Evolutionary conservation across 1,140 invertebrate species (phyloP).

Genomic region (Drusus annulatus): DNA sequence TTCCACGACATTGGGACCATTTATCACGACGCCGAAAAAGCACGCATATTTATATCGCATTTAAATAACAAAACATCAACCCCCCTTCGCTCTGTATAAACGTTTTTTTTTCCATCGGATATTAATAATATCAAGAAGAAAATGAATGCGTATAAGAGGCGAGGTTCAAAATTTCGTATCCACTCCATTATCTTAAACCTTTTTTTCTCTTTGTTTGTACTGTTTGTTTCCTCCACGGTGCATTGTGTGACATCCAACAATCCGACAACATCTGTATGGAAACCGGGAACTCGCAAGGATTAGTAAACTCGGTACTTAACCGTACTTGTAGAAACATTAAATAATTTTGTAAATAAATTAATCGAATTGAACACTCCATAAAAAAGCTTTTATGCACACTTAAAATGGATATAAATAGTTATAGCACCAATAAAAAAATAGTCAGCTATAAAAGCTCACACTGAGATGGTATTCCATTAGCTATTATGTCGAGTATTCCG

Average conservation of each 20-base stretch:
- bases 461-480: no score
- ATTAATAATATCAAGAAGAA: slow-evolving; percentile 54
- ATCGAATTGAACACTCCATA: no score
- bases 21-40: slow-evolving; percentile 52
- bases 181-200: slow-evolving; percentile 52
- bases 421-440: no score
- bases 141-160: slow-evolving; percentile 36
- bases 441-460: no score
- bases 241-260: slow-evolving; percentile 38
- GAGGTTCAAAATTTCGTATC: slow-evolving; percentile 37
- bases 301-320: no score
- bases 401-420: no score
- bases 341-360: no score
- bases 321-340: no score
- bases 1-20: slow-evolving; percentile 45
- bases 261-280: slow-evolving; percentile 18
- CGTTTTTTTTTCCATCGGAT: slow-evolving; percentile 39
- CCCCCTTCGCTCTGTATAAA: slow-evolving; percentile 36
- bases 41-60: slow-evolving; percentile 52
- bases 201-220: slow-evolving; percentile 35
- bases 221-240: slow-evolving; percentile 37
- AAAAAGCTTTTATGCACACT: no score
- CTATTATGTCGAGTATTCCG: no score
- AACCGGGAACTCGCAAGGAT: slow-evolving; percentile 15
- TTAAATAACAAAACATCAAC: slow-evolving; percentile 56